Conservation (phyloP, 1,140 invertebrate genomes). For the Ips nitidus region DNA sequence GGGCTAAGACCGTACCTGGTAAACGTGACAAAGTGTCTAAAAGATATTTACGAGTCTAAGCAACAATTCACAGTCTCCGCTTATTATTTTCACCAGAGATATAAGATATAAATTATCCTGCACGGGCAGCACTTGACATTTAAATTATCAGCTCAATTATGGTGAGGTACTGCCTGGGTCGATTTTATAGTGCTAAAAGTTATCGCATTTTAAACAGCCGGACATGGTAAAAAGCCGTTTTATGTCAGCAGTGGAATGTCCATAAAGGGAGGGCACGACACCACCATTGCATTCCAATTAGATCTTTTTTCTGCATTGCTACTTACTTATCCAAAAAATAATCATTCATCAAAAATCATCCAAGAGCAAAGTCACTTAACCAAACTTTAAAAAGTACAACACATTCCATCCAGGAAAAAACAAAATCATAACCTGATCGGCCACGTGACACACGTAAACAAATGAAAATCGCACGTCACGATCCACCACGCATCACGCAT, state of each 20-base stretch:
- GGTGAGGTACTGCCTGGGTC: constrained; percentile 13
- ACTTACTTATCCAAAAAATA: neutral
- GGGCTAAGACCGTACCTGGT: too few relatives aligned
- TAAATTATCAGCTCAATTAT: constrained; percentile 39
- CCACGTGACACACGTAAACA: constrained; percentile 36
- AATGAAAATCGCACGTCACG: constrained; percentile 33
- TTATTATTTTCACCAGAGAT: constrained; percentile 30
- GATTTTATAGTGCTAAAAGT: constrained; percentile 31
- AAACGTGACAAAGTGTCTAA: too few relatives aligned
- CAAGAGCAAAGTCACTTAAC: neutral
- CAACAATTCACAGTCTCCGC: neutral
- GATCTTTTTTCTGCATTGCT: too few relatives aligned
- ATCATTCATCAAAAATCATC: neutral
- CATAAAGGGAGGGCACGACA: constrained; percentile 4
- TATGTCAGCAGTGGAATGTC: constrained; percentile 21
- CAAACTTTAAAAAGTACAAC: neutral
- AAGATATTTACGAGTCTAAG: constrained; percentile 24
- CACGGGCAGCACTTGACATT: constrained; percentile 35
- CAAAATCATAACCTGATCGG: constrained; percentile 4
- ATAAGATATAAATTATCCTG: constrained; percentile 38
- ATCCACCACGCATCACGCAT: constrained; percentile 24
- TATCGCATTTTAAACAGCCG: constrained; percentile 23
- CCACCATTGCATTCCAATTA: too few relatives aligned
- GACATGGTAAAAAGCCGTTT: constrained; percentile 11
- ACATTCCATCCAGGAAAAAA: neutral